Evolutionary conservation across 2,888 invertebrate genomes (phyloP), one percentile per base, ranked within the genome.

Genomic region (Hypolimnas misippus): DNA sequence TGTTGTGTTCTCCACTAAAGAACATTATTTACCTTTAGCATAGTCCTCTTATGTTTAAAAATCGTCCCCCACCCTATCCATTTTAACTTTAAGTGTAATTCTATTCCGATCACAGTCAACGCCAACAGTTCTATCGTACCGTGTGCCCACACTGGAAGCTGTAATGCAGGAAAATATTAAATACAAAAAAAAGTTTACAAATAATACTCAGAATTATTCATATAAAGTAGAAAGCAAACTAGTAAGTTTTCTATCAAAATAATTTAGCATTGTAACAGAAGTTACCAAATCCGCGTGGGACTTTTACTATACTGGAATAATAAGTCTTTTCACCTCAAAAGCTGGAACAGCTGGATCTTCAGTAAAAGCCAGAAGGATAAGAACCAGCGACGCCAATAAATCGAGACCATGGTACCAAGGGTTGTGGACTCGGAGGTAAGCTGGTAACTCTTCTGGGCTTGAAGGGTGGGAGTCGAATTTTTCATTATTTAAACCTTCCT

Each of bases 401-500:
- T 97, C 97, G 67, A 97, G 87, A 2, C 95, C 94, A 80, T 97
- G 96, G 86, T 97, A 97, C 96, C 96, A 97, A 62, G 94, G 94
- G 79, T 97, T 97, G 84, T 98, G 97, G 0, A 97, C 97, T 57
- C 97, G 91, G 42, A 97, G 93, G 86, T 97, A 98, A 0, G 97
- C 96, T 4, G 97, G 97, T 65, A 97, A 86, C 76, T 97, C 96
- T 74, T 96, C 95, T 1, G 96, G 95, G 78, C 95, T 95, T 51
- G 95, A 94, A 0, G 97, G 97, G 82, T 97, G 97, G 0, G 97
- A 96, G 82, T 96, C 96, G 80, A 97, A 97, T 84, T 97, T 97
- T 83, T 97, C 97, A 86, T 97, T 98, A 83, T 97, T 97, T 81
- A 95, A 93, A 33, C 97, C 97, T 93, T 97, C 97, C 96, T 97